These are phyloP conservation scores for Ceramica pisi DNA, from an alignment of 2,888 invertebrate species.

Conservation along the genomic window DNA sequence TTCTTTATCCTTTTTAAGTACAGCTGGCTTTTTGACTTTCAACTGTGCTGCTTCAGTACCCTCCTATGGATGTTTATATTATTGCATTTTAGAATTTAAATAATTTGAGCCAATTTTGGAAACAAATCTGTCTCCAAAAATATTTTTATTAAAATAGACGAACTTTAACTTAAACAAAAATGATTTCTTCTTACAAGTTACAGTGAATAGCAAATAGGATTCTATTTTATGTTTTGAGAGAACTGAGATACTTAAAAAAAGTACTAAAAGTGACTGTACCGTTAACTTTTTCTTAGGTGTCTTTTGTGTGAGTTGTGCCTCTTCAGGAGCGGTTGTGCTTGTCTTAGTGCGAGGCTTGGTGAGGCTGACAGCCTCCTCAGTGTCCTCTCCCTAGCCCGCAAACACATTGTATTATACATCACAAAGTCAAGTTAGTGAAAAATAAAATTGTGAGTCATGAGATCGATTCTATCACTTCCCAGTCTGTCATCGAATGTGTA, in stretches of 20 bases:
- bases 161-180: neutral
- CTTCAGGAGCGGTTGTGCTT: conserved; percentile 88
- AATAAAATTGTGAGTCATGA: conserved; percentile 36
- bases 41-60: conserved; percentile 87
- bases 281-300: conserved; percentile 89
- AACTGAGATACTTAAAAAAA: conserved; percentile 83
- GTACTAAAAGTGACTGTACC: conserved; percentile 77
- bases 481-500: neutral
- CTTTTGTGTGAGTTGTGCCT: conserved; percentile 89
- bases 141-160: neutral
- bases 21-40: conserved; percentile 88
- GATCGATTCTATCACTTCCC: conserved; percentile 35
- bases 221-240: neutral
- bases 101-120: neutral
- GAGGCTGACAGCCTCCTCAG: conserved; percentile 88
- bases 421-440: conserved; percentile 59
- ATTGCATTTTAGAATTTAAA: conserved; percentile 44
- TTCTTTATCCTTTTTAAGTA: conserved; percentile 82
- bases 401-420: conserved; percentile 71
- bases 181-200: neutral
- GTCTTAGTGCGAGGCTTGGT: conserved; percentile 88
- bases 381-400: conserved; percentile 86
- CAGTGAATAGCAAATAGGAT: neutral
- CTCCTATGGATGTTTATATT: conserved; percentile 78
- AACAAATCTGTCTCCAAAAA: neutral